Percentiles rank a stretch among this genome's conserved stretches.
phyloP scores from a whole-genome alignment of 2,113 vertebrate species.

The Origma solitaria region DNA sequence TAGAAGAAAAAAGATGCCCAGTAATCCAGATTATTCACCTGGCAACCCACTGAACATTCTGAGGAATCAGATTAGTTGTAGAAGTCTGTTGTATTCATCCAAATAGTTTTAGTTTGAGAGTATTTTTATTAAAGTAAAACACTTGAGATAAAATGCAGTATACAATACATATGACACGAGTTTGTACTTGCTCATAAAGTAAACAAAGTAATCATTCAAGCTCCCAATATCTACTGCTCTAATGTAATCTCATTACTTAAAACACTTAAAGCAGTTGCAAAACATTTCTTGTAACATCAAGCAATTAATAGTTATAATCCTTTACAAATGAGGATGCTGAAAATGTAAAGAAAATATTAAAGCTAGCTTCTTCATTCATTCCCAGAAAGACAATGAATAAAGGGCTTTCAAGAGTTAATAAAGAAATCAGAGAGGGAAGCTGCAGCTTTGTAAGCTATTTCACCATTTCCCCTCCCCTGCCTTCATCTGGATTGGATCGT shows the following conservation, averaged over 20 bases:
- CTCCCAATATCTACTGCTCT: neutral
- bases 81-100: neutral
- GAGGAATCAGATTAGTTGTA: neutral
- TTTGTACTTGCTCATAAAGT: neutral
- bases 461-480: constrained; percentile 29
- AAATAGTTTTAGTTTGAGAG: neutral
- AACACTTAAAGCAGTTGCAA: neutral
- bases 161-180: neutral
- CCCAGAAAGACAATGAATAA: neutral
- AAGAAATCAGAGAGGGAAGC: neutral
- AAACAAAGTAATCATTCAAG: neutral
- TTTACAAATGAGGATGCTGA: neutral
- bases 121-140: neutral
- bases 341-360: neutral
- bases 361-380: neutral
- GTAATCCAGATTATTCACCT: neutral
- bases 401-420: constrained; percentile 15
- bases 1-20: neutral
- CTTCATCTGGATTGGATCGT: constrained; percentile 20
- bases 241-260: neutral
- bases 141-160: neutral
- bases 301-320: neutral
- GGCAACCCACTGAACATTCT: neutral
- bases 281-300: neutral
- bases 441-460: neutral